Conservation (phyloP, 2,888 invertebrate genomes). For the Brachypalpus laphriformis region DNA sequence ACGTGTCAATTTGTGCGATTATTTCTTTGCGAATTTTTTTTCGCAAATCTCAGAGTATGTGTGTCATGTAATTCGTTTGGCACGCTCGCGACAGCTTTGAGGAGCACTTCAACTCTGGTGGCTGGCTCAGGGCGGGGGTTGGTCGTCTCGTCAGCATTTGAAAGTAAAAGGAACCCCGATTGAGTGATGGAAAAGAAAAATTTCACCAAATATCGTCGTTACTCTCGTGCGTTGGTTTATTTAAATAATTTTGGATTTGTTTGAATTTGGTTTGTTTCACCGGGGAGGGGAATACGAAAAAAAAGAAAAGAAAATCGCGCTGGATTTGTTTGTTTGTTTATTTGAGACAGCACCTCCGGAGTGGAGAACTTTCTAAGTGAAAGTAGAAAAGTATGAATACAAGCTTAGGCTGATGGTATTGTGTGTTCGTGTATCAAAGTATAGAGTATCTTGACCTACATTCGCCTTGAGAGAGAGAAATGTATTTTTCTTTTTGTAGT, state of each 20-base stretch:
- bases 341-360: slow-evolving; percentile 53
- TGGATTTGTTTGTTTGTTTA: slow-evolving; percentile 56
- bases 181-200: slow-evolving; percentile 47
- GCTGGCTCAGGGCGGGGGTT: slow-evolving; percentile 13
- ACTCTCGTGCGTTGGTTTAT: neutral
- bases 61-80: slow-evolving; percentile 12
- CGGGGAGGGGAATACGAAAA: slow-evolving; percentile 13
- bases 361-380: slow-evolving; percentile 74
- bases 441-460: slow-evolving; percentile 68
- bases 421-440: slow-evolving; percentile 50
- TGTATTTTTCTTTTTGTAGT: slow-evolving; percentile 13
- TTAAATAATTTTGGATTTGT: neutral
- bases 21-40: slow-evolving; percentile 24
- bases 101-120: neutral
- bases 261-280: neutral
- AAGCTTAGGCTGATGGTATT: slow-evolving; percentile 19
- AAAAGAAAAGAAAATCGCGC: slow-evolving; percentile 63
- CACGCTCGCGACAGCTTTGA: neutral
- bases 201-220: slow-evolving; percentile 52
- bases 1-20: slow-evolving; percentile 51
- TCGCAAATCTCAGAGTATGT: neutral
- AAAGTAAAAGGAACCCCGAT: slow-evolving; percentile 68
- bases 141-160: slow-evolving; percentile 31
- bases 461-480: slow-evolving; percentile 37
- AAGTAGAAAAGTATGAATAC: slow-evolving; percentile 59